Conservation (phyloP, 2,113 vertebrate genomes). For the Willisornis vidua region DNA sequence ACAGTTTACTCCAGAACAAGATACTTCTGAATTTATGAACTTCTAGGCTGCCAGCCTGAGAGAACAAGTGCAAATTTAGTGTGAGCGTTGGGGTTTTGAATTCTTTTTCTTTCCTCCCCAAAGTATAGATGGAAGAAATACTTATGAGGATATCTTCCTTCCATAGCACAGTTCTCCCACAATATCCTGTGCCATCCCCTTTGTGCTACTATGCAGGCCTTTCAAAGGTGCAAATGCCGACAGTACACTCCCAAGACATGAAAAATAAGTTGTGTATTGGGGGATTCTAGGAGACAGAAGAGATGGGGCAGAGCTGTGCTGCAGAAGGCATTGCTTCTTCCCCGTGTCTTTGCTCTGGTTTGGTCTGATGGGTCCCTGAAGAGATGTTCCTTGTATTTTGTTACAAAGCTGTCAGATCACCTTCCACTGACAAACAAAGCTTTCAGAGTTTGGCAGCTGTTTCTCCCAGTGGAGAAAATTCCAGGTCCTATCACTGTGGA, state of each 20-base stretch:
- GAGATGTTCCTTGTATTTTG: not conserved
- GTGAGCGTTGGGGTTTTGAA: not conserved
- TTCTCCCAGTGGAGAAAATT: conserved; percentile 25
- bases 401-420: not conserved
- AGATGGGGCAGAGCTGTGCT: not conserved
- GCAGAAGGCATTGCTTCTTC: not conserved
- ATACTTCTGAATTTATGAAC: conserved; percentile 40
- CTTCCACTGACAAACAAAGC: not conserved
- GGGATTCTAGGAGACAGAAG: not conserved
- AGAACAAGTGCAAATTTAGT: conserved; percentile 30
- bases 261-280: not conserved
- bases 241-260: not conserved
- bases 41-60: conserved; percentile 43
- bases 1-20: conserved; percentile 33
- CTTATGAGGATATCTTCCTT: not conserved
- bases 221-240: conserved; percentile 40
- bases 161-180: conserved; percentile 5
- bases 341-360: not conserved
- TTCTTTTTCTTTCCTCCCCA: conserved; percentile 12
- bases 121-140: conserved; percentile 11
- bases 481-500: conserved; percentile 13
- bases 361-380: not conserved
- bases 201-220: conserved; percentile 58
- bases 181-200: not conserved
- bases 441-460: conserved; percentile 34